These are phyloP conservation scores for Struthio camelus DNA, from an alignment of 2,113 vertebrate species.

Conservation along the genomic window DNA sequence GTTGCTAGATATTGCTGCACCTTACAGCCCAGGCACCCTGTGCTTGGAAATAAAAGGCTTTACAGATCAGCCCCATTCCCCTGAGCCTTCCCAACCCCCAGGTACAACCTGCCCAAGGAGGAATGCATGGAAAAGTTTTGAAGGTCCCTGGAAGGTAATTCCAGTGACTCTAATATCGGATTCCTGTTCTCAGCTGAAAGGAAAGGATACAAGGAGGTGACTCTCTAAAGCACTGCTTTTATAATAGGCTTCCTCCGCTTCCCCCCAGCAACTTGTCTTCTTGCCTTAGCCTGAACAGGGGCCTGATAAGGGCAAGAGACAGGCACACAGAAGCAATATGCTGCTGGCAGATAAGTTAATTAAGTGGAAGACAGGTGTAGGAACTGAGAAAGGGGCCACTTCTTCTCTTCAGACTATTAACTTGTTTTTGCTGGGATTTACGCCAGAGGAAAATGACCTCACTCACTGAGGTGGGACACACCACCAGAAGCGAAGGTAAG, in stretches of 20 bases:
- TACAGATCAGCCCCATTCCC: neutral
- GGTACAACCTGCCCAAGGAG: neutral
- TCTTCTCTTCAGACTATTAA: slow-evolving; percentile 13
- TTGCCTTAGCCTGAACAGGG: slow-evolving; percentile 46
- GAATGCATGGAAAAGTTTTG: neutral
- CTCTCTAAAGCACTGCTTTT: slow-evolving; percentile 49
- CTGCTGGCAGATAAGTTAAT: slow-evolving; percentile 64
- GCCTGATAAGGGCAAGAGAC: slow-evolving; percentile 61
- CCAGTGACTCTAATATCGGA: slow-evolving; percentile 9
- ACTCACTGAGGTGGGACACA: neutral
- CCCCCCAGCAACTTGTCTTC: slow-evolving; percentile 66
- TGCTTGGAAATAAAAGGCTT: neutral
- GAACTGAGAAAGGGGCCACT: slow-evolving; percentile 37
- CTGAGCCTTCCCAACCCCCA: neutral
- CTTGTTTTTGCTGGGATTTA: slow-evolving; percentile 49
- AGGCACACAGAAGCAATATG: slow-evolving; percentile 37
- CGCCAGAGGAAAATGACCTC: slow-evolving; percentile 11
- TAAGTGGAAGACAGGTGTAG: slow-evolving; percentile 37
- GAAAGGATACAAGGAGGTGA: slow-evolving; percentile 57
- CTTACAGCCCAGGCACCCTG: neutral
- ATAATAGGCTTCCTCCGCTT: slow-evolving; percentile 63
- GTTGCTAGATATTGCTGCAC: neutral
- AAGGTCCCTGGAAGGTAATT: slow-evolving; percentile 48
- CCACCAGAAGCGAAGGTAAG: neutral
- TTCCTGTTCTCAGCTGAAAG: slow-evolving; percentile 47